phyloP scores from a whole-genome alignment of 2,797 vertebrate genomes.

The Scleropages formosus region DNA sequence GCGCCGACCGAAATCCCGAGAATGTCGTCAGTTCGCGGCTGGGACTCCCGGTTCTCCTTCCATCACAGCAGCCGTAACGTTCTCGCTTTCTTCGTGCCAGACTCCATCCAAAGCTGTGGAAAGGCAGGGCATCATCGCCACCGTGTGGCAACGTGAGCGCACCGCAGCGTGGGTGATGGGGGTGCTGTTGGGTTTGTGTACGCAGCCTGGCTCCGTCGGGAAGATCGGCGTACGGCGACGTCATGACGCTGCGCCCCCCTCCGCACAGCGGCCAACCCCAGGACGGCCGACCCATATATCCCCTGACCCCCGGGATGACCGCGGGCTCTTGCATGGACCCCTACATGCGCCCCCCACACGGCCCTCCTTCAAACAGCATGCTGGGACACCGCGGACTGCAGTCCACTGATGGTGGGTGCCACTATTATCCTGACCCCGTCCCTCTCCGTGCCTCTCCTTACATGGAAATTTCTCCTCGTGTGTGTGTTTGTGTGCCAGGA shows the following conservation, averaged over 20 bases:
- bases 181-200: slow-evolving; percentile 17
- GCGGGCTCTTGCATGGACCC: slow-evolving; percentile 80
- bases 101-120: slow-evolving; percentile 44
- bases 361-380: slow-evolving; percentile 64
- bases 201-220: slow-evolving; percentile 62
- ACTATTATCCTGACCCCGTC: not conserved
- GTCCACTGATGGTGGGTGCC: slow-evolving; percentile 72
- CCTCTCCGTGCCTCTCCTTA: not conserved
- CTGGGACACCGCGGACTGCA: slow-evolving; percentile 71
- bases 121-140: slow-evolving; percentile 44
- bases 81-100: slow-evolving; percentile 37
- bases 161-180: slow-evolving; percentile 40
- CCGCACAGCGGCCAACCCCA: slow-evolving; percentile 58
- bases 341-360: slow-evolving; percentile 80
- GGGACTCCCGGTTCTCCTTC: slow-evolving; percentile 48
- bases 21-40: slow-evolving; percentile 59
- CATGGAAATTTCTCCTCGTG: not conserved
- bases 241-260: slow-evolving; percentile 56
- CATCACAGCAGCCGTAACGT: not conserved
- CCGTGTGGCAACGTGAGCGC: slow-evolving; percentile 53
- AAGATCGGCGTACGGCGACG: slow-evolving; percentile 67
- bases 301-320: slow-evolving; percentile 68
- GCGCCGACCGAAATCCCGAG: slow-evolving; percentile 49
- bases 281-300: slow-evolving; percentile 77
- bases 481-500: slow-evolving; percentile 57